A percentile compares a stretch with the other conserved stretches of the same genome.
Evolutionary conservation across 2,797 vertebrate genomes (phyloP).

Genomic region (Arnoldichthys spilopterus): DNA sequence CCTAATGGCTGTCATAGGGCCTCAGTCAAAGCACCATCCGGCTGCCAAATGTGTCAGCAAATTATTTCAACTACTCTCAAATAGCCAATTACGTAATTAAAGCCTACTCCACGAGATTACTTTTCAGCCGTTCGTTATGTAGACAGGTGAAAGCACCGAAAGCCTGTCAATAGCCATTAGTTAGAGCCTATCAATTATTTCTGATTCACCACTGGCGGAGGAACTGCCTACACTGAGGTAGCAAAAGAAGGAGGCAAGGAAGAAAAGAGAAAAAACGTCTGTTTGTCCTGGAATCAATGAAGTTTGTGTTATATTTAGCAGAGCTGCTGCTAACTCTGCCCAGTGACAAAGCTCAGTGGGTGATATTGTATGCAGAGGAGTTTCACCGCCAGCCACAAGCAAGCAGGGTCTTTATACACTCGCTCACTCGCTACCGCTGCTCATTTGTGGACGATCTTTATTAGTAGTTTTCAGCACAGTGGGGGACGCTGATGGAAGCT

Average conservation of each 20-base stretch:
- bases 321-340: constrained; percentile 31
- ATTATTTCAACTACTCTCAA: constrained; percentile 49
- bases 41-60: constrained; percentile 27
- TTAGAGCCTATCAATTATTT: constrained; percentile 73
- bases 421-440: constrained; percentile 3
- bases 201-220: constrained; percentile 61
- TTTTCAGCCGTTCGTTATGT: constrained; percentile 64
- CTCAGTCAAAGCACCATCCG: neutral
- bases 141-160: constrained; percentile 63
- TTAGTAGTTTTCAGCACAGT: constrained; percentile 27
- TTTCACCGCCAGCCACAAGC: constrained; percentile 14
- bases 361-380: constrained; percentile 37
- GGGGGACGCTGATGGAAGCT: neutral
- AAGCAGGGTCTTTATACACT: constrained; percentile 14
- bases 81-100: constrained; percentile 68
- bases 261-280: neutral
- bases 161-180: constrained; percentile 71
- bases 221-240: constrained; percentile 59
- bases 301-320: constrained; percentile 50
- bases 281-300: constrained; percentile 43
- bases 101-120: constrained; percentile 65
- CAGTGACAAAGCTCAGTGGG: constrained; percentile 36
- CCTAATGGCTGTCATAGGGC: neutral
- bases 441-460: constrained; percentile 19
- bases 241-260: constrained; percentile 25